phyloP scores from a whole-genome alignment of 2,888 invertebrate genomes.

The Sylvicola fuscatus region DNA sequence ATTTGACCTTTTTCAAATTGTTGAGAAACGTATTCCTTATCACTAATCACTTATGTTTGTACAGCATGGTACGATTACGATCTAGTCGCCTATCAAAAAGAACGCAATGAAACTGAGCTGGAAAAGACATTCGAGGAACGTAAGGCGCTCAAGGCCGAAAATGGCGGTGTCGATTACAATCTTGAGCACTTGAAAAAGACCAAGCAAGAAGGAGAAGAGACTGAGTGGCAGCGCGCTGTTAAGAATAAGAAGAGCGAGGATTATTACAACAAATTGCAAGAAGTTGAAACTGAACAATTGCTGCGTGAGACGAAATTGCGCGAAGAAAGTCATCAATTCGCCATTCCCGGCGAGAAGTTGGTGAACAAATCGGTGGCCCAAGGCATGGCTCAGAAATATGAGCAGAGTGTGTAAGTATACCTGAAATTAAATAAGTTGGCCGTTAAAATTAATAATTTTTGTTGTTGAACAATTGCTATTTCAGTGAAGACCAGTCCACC shows the following conservation, averaged over 20 bases:
- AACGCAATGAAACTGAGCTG: constrained; percentile 59
- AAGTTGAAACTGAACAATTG: constrained; percentile 67
- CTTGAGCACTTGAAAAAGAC: constrained; percentile 41
- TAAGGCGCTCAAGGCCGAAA: constrained; percentile 44
- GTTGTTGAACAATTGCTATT: constrained; percentile 30
- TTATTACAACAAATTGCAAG: constrained; percentile 63
- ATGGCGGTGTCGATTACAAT: constrained; percentile 35
- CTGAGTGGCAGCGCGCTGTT: constrained; percentile 70
- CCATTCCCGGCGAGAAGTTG: constrained; percentile 67
- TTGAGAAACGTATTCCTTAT: too few species aligned
- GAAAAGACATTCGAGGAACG: constrained; percentile 78
- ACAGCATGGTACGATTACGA: constrained; percentile 86
- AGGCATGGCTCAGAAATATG: constrained; percentile 75
- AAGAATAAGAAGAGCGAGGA: constrained; percentile 65
- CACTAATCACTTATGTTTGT: too few species aligned
- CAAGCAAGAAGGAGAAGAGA: constrained; percentile 45
- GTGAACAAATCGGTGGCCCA: constrained; percentile 53
- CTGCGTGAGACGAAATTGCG: constrained; percentile 60
- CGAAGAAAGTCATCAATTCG: constrained; percentile 59
- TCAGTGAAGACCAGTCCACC: constrained; percentile 30
- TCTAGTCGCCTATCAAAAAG: constrained; percentile 63
- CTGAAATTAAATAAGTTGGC: neutral
- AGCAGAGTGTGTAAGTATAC: constrained; percentile 59
- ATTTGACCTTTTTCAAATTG: too few species aligned
- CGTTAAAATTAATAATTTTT: neutral